Evolutionary conservation across 2,113 vertebrate genomes (phyloP).

Genomic region (Crypturellus undulatus): DNA sequence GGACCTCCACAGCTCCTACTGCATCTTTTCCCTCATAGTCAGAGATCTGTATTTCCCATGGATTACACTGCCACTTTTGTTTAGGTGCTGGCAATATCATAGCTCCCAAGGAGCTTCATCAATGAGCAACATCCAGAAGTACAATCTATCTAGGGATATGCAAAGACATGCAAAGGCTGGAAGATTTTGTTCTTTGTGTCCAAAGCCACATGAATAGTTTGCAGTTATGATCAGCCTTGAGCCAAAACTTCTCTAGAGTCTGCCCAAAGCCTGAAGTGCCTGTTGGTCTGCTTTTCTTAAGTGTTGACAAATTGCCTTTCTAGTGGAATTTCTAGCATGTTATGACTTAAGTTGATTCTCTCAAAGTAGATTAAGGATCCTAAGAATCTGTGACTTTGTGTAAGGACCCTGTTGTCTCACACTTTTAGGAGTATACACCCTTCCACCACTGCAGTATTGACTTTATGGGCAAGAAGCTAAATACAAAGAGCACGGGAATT

Average conservation of each 20-base stretch:
- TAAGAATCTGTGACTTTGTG: too few species aligned
- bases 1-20: not conserved
- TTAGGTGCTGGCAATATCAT: not conserved
- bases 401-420: not conserved
- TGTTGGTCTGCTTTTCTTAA: not conserved
- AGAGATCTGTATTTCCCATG: not conserved
- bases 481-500: not conserved
- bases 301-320: rapidly evolving
- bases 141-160: not conserved
- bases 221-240: not conserved
- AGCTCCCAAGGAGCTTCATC: not conserved
- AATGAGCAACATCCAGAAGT: not conserved
- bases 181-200: not conserved
- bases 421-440: not conserved
- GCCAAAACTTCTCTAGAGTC: not conserved
- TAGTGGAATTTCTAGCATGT: not conserved
- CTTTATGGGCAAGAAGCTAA: not conserved
- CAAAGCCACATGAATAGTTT: not conserved
- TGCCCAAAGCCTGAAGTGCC: not conserved
- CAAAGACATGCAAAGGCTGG: not conserved
- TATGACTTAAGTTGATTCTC: not conserved
- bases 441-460: not conserved
- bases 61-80: not conserved
- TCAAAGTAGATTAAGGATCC: not conserved
- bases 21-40: not conserved